Evolutionary conservation across 2,113 vertebrate genomes (phyloP).

Genomic region (Ciconia boyciana): DNA sequence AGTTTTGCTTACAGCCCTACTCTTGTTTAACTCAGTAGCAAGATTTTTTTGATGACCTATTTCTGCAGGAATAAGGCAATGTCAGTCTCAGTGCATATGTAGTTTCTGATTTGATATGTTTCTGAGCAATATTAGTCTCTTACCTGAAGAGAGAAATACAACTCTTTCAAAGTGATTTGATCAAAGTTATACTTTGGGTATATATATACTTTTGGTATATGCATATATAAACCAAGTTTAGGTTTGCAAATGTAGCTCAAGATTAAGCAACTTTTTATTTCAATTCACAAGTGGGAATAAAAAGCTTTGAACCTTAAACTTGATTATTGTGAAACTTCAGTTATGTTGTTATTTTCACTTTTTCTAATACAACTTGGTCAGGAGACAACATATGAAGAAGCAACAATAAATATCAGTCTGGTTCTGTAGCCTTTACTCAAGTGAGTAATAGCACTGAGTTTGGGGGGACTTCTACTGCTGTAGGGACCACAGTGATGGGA

Average conservation of each 20-base stretch:
- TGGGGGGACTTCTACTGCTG: neutral
- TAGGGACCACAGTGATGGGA: neutral
- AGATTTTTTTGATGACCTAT: neutral
- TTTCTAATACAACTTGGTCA: neutral
- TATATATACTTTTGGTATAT: neutral
- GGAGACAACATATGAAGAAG: neutral
- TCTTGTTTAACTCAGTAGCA: neutral
- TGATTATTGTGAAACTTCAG: neutral
- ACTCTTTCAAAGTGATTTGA: neutral
- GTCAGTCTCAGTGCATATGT: neutral
- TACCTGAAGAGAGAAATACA: neutral
- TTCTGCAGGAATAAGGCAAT: neutral
- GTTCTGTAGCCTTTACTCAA: neutral
- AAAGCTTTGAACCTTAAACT: neutral
- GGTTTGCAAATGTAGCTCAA: neutral
- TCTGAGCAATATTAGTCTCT: neutral
- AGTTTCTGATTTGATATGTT: neutral
- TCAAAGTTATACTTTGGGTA: neutral
- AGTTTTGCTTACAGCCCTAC: neutral
- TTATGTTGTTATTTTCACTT: neutral
- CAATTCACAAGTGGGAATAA: neutral
- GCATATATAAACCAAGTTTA: neutral
- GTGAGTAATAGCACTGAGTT: neutral
- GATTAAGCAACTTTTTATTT: neutral
- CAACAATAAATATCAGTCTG: neutral